These are phyloP conservation scores for Ailurus styani DNA, from an alignment of 2,113 vertebrate genomes.

Conservation along the genomic window DNA sequence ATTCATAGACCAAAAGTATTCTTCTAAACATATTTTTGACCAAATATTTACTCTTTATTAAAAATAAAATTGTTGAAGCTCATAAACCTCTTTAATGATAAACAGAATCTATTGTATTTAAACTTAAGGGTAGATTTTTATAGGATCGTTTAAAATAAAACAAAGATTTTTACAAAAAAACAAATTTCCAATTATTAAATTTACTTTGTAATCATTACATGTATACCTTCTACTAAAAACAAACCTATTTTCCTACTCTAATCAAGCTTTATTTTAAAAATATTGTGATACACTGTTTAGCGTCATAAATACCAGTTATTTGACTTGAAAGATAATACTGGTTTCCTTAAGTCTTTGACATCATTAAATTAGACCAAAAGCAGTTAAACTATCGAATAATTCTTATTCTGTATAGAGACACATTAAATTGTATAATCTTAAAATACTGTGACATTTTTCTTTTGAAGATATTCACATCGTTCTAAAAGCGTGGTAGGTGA, in stretches of 20 bases:
- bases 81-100: background rate
- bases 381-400: background rate
- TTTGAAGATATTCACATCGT: background rate
- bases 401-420: background rate
- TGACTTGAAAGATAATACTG: background rate
- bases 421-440: background rate
- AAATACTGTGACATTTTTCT: background rate
- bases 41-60: constrained; percentile 45
- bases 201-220: constrained; percentile 11
- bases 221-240: constrained; percentile 35
- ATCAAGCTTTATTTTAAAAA: constrained; percentile 15
- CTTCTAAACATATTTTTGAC: constrained; percentile 41
- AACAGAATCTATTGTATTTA: background rate
- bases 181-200: constrained; percentile 12
- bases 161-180: background rate
- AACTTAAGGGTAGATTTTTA: constrained; percentile 19
- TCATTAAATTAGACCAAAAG: constrained; percentile 26
- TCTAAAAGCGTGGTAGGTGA: constrained; percentile 4
- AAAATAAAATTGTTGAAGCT: constrained; percentile 20
- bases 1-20: constrained; percentile 37
- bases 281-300: background rate
- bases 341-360: background rate
- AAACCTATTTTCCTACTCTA: constrained; percentile 31
- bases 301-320: background rate
- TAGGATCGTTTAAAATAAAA: constrained; percentile 23